phyloP scores from a whole-genome alignment of 30 jellyfish, hydroid and myxozoan genomes.

The Clytia hemisphaerica region DNA sequence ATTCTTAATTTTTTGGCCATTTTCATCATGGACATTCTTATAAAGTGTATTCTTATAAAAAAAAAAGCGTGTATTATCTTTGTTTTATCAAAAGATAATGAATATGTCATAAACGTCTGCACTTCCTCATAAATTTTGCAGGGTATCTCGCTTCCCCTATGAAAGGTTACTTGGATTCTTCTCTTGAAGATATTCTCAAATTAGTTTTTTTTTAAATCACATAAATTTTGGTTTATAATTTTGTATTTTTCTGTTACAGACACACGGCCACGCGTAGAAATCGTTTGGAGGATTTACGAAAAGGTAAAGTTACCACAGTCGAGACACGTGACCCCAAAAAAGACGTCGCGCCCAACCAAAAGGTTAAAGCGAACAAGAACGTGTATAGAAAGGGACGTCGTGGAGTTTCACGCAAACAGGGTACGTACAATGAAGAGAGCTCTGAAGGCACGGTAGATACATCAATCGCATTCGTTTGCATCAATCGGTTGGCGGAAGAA shows the following conservation, averaged over 20 bases:
- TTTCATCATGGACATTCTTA: too few relatives aligned
- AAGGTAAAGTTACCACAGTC: conserved; percentile 53
- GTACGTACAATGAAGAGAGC: conserved; percentile 15
- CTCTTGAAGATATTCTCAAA: too few relatives aligned
- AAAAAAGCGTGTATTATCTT: background rate
- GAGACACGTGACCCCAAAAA: conserved; percentile 24
- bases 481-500: conserved; percentile 63
- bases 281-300: conserved; percentile 84
- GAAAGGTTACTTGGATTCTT: background rate
- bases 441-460: conserved; percentile 44
- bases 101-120: too few relatives aligned
- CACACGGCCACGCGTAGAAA: conserved; percentile 74
- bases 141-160: background rate
- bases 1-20: too few relatives aligned
- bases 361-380: conserved; percentile 5
- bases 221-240: too few relatives aligned
- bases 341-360: conserved; percentile 41
- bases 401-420: conserved; percentile 32
- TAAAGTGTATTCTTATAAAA: too few relatives aligned
- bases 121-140: too few relatives aligned
- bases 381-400: conserved; percentile 36
- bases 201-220: too few relatives aligned
- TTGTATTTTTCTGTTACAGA: conserved; percentile 22
- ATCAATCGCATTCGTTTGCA: conserved; percentile 75
- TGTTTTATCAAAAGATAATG: background rate